Evolutionary conservation across 2,888 invertebrate genomes (phyloP), one percentile per base, ranked within the genome.

Genomic region (Agrilus cyanescens): DNA sequence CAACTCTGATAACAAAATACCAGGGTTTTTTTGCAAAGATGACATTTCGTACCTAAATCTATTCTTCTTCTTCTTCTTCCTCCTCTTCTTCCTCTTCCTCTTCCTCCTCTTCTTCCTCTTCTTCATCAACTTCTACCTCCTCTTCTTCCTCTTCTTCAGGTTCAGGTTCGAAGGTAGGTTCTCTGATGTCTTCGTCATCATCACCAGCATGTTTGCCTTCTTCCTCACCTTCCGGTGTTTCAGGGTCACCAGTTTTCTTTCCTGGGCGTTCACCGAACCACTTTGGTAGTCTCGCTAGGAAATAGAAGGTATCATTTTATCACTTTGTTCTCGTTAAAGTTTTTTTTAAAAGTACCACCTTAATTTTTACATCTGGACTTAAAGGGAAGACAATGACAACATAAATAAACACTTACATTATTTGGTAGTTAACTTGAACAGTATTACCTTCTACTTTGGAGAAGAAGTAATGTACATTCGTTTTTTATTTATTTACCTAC

Each of bases 251-350:
- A 68, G 81, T 69, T 76, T 89, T 91, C 72, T 88, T 90, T 76
- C 90, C 90, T 55, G 90, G 90, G 71, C 90, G 78, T 73, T 91
- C 91, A 60, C 91, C 90, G 78, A 90, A 90, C 91, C 91, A 91
- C 71, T 90, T 91, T 59, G 90, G 90, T 71, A 91, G 75, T 77
- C 85, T 83, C 75, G 89, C 91, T 90, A 67, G 61, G n/a, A 50
- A 49, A 46, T 13, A 37, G 15, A 36, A 34, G 18, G n/a, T 37
- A 38, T n/a, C 33, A 40, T 32, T 44, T 38, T 35, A 49, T 33
- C 13, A 13, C 2, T 33, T 33, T 14, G 12, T 33, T 8, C 13
- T 12, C 7, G 2, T 33, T 33, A 33, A 33, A 33, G n/a, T 25
- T 20, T 20, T 2, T 25, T 25, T 10, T 10, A 3, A 10, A 10